A percentile compares a stretch with the other conserved stretches of the same genome.
Evolutionary conservation across 2,797 vertebrate genomes (phyloP).

Genomic region (Phrynocephalus forsythii): DNA sequence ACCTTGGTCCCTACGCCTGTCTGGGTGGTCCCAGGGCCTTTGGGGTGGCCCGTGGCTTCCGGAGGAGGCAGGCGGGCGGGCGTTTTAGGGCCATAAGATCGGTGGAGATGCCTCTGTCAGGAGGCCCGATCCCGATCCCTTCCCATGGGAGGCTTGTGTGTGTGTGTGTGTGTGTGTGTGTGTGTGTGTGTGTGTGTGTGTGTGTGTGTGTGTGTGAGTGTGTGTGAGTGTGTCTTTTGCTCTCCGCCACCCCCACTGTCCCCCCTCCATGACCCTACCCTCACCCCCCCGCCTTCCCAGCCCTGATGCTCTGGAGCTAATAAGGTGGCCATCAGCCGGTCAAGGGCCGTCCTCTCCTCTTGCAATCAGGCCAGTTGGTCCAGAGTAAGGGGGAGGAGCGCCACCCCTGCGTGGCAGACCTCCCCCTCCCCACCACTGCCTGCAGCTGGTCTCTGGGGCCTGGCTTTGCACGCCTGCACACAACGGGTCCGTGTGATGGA

Average conservation of each 20-base stretch:
- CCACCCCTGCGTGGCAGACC: neutral
- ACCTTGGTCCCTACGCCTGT: too few species aligned
- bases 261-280: too few species aligned
- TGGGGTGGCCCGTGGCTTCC: neutral
- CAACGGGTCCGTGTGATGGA: too few species aligned
- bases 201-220: too few species aligned
- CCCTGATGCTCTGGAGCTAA: constrained; percentile 16
- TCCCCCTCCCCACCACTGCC: neutral
- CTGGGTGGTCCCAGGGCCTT: neutral
- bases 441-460: neutral
- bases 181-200: too few species aligned
- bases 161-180: too few species aligned
- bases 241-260: neutral
- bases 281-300: neutral
- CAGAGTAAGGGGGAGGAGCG: too few species aligned
- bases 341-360: neutral
- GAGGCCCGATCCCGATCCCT: neutral
- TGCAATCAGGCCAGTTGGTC: neutral
- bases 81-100: constrained; percentile 14
- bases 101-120: neutral
- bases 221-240: neutral
- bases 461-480: neutral
- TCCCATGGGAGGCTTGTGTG: neutral
- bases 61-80: neutral
- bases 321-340: neutral